Evolutionary conservation across 2,113 vertebrate genomes (phyloP).

Genomic region (Hippocampus abdominalis): DNA sequence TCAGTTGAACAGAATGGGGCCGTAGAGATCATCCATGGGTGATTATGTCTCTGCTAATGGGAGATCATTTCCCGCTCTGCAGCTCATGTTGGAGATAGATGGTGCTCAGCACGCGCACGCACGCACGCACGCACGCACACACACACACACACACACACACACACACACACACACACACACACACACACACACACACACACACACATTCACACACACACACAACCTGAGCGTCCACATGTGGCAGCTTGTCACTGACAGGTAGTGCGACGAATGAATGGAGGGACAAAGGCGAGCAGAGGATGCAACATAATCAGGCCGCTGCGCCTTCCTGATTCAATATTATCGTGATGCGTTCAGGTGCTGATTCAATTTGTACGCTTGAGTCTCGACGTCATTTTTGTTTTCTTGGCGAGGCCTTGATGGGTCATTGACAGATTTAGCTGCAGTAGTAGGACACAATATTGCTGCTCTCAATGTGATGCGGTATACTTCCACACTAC

Average conservation of each 20-base stretch:
- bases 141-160: slow-evolving; percentile 7
- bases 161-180: slow-evolving; percentile 29
- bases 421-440: not conserved
- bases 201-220: slow-evolving; percentile 24
- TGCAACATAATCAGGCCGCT: not conserved
- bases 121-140: slow-evolving; percentile 4
- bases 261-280: slow-evolving; percentile 35
- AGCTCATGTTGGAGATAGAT: slow-evolving; percentile 72
- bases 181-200: slow-evolving; percentile 15
- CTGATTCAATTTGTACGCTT: slow-evolving; percentile 7
- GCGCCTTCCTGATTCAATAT: slow-evolving; percentile 7
- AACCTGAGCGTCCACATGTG: slow-evolving; percentile 36
- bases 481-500: not conserved
- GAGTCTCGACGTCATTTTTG: not conserved
- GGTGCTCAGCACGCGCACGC: slow-evolving; percentile 37
- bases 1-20: slow-evolving; percentile 75
- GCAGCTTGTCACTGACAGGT: slow-evolving; percentile 47
- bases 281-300: slow-evolving; percentile 1
- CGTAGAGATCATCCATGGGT: slow-evolving; percentile 77
- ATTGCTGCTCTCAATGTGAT: not conserved
- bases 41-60: slow-evolving; percentile 76
- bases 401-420: not conserved
- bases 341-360: not conserved
- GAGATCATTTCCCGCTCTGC: slow-evolving; percentile 75
- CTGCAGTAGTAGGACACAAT: not conserved